Base-by-base conservation (phyloP, 1,140 invertebrate species). In the Schlechtendalia chinensis region DNA sequence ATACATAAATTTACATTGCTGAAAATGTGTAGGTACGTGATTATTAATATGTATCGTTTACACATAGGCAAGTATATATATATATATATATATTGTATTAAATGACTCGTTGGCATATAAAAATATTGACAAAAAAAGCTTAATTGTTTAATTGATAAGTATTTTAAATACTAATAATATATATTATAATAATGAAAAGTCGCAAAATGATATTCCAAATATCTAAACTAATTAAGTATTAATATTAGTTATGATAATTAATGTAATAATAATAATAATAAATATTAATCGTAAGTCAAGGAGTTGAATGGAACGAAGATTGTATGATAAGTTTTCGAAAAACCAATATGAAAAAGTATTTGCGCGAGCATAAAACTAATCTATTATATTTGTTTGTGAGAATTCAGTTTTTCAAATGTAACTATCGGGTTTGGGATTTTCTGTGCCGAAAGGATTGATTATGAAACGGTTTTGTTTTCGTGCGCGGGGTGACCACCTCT, bases 171-270 rank as follows among this genome's bases (percentile, higher is more conserved):
- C 12, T 69, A 50, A 47, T 69, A 24, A 24, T 50, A 69, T 47
- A 47, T 69, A 50, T 67, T 67, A 17, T 17, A 47, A 24, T 50
- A 47, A 69, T 47, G 65, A 5, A 27, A 69, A 50, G 16, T 27
- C 14, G 22, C 22, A 47, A 50, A 69, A 69, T 39, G 8, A 39
- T 39, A 39, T 39, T 69, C 39, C 45, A 69, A 69, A 69, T 69
- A 17, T 69, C 67, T 69, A 50, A 69, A 50, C 67, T 69, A 69
- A 50, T 47, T 47, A 50, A 69, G 24, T 69, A 69, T 27, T 50
- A 69, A 69, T 69, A 45, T 47, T 69, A 69, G 45, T 69, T 50
- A 47, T 22, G 22, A 50, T 22, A 69, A 50, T 39, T 39, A 39
- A 39, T 39, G 8, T 47, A 47, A 45, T 63, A 45, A 22, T 65